These are phyloP conservation scores for Rhinolophus ferrumequinum DNA, from an alignment of 2,113 vertebrate species.

Conservation along the genomic window DNA sequence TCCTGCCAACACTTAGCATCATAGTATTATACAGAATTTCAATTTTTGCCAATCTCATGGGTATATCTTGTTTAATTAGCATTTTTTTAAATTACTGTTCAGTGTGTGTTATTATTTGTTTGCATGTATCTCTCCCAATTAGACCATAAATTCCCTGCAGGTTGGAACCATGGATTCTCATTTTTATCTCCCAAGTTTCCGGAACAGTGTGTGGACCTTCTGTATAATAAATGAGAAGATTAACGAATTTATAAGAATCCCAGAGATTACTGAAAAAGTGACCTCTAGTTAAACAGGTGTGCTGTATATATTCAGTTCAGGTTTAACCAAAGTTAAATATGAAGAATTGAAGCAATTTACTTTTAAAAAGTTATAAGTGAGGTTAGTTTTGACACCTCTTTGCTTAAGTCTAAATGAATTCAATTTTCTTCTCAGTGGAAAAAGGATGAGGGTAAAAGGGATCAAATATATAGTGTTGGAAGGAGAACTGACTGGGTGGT, in stretches of 20 bases:
- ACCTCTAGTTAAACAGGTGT: background rate
- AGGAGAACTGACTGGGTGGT: too few relatives aligned
- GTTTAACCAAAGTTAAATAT: background rate
- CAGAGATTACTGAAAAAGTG: background rate
- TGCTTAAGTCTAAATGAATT: slow-evolving; percentile 34
- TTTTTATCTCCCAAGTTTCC: slow-evolving; percentile 1
- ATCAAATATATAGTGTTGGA: too few relatives aligned
- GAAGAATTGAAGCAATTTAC: background rate
- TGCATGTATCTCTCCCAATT: background rate
- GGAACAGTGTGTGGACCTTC: background rate
- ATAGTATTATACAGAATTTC: background rate
- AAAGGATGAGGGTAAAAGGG: background rate
- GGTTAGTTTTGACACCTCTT: background rate
- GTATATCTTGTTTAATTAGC: background rate
- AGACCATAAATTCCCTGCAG: background rate
- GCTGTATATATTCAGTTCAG: background rate
- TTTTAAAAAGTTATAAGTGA: background rate
- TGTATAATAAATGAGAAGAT: background rate
- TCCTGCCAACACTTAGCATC: background rate
- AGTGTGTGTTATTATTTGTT: slow-evolving; percentile 3
- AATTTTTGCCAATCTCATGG: background rate
- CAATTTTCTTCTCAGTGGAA: slow-evolving; percentile 45
- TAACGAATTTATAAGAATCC: background rate
- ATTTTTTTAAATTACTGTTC: background rate
- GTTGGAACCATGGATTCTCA: background rate